Evolutionary conservation across 2,888 invertebrate genomes (phyloP), one percentile per base, ranked within the genome.

Genomic region (Plutella xylostella): DNA sequence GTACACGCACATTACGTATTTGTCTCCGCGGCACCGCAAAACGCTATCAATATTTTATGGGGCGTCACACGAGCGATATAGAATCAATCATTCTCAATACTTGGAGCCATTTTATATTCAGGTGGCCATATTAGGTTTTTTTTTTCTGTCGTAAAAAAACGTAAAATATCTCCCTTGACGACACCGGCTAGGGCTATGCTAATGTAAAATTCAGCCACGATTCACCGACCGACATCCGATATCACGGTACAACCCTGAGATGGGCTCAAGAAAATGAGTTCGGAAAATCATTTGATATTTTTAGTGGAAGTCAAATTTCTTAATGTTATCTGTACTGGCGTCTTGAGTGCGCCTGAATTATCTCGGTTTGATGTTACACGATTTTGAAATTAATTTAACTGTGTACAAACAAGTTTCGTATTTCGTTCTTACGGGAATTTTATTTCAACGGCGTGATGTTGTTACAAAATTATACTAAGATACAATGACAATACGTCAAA

Each of bases 21-120:
- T 28, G 28, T 28, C 28, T 28, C n/a, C 28, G 11, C 11, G 15
- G 12, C 28, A 12, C n/a, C 28, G 11, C 11, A 15, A 7, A 22
- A 12, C 28, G 35, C 45, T 38, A 65, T 68, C 65, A 66, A 71
- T 72, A 68, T 68, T 71, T 68, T 67, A 70, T 65, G 61, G 51
- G 65, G 63, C 67, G 62, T 56, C 55, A 52, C 57, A 52, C 55
- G 51, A 51, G 49, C 51, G 50, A 57, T 63, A 60, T 61, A 61
- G 58, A 70, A 72, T 72, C 70, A 72, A 70, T 72, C 70, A 72
- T 70, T 60, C 37, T 39, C 55, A 55, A 34, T 34, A 15, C 42
- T 22, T 42, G 31, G 38, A 17, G 19, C 54, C 65, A 67, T 63
- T 72, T 69, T 65, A 65, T 71, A 73, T 72, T 70, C 70, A 51